Evolutionary conservation across 2,113 vertebrate species (phyloP).

Genomic region (Rhinogobius similis): DNA sequence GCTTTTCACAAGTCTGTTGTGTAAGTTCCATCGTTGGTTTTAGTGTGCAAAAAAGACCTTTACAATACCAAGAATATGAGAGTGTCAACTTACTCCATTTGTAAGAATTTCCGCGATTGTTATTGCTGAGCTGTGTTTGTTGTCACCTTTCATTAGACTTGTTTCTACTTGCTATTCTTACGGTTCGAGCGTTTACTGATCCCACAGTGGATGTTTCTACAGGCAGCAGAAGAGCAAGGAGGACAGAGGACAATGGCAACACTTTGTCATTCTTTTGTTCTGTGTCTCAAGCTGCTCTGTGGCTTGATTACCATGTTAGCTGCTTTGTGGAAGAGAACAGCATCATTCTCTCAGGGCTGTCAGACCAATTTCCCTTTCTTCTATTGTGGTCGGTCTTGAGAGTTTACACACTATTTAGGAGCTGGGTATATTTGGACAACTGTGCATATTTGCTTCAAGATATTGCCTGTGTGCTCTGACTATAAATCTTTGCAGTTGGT

Average conservation of each 20-base stretch:
- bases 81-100: no score
- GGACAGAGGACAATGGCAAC: constrained; percentile 32
- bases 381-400: constrained; percentile 28
- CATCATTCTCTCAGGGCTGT: constrained; percentile 38
- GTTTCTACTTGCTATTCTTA: constrained; percentile 7
- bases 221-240: constrained; percentile 11
- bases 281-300: constrained; percentile 32
- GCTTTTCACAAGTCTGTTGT: constrained; percentile 22
- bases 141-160: constrained; percentile 2
- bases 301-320: constrained; percentile 53
- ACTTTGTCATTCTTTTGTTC: constrained; percentile 52
- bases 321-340: constrained; percentile 46
- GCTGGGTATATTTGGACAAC: constrained; percentile 46
- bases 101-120: no score
- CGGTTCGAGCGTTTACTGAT: constrained; percentile 3
- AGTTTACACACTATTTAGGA: constrained; percentile 44
- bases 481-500: constrained; percentile 25
- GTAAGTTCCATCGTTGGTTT: background rate
- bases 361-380: constrained; percentile 43
- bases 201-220: constrained; percentile 9
- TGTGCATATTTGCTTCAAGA: constrained; percentile 40
- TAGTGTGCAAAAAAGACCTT: background rate
- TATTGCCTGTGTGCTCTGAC: constrained; percentile 18
- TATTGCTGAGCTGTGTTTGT: background rate
- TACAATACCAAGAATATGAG: background rate